phyloP scores from a whole-genome alignment of 2,888 invertebrate genomes.

The Monopis laevigella region DNA sequence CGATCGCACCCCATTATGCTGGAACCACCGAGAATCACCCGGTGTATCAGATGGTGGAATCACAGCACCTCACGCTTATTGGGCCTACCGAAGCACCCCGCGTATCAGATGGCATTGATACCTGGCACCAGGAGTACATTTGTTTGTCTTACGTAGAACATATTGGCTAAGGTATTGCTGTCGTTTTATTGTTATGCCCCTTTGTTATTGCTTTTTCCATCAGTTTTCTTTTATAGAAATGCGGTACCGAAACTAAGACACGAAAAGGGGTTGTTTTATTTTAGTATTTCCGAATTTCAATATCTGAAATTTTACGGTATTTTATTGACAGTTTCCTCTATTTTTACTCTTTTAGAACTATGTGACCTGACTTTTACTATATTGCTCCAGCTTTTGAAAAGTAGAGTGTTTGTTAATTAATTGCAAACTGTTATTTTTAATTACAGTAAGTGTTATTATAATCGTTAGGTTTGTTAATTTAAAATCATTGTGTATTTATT shows the following conservation, averaged over 20 bases:
- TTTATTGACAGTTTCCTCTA: too few species aligned
- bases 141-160: slow-evolving; percentile 42
- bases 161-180: slow-evolving; percentile 34
- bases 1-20: slow-evolving; percentile 7
- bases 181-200: slow-evolving; percentile 31
- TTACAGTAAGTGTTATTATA: too few species aligned
- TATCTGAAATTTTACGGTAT: slow-evolving; percentile 14
- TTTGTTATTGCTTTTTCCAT: slow-evolving; percentile 17
- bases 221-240: background rate
- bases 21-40: background rate
- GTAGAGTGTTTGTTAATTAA: too few species aligned
- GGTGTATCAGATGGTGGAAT: too few species aligned
- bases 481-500: slow-evolving; percentile 3
- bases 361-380: too few species aligned
- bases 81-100: slow-evolving; percentile 36
- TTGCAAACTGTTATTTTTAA: too few species aligned
- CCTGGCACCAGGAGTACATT: slow-evolving; percentile 21
- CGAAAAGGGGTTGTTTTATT: too few species aligned
- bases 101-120: slow-evolving; percentile 38
- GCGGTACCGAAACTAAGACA: background rate
- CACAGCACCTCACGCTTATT: slow-evolving; percentile 1
- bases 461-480: too few species aligned
- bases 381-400: too few species aligned
- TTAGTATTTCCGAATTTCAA: background rate
- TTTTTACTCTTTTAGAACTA: too few species aligned